Evolutionary conservation across 2,888 invertebrate genomes (phyloP), one percentile per base, ranked within the genome.

Genomic region (Brachypalpus laphriformis): DNA sequence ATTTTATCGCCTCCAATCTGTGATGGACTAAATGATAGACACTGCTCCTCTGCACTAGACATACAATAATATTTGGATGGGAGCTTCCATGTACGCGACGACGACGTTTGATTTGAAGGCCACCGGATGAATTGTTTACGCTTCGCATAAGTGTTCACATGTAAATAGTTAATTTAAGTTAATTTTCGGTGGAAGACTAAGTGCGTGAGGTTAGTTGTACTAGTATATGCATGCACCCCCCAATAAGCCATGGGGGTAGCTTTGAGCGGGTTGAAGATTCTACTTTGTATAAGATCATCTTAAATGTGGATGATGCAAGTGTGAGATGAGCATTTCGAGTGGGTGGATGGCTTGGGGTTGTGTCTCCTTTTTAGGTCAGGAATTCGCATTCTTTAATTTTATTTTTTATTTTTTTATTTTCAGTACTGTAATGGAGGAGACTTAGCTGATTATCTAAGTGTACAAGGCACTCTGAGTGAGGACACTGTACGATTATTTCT

Each of bases 381-480:
- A 71, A 71, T 70, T 75, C 54, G 61, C 75, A 81, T 75, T 70
- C 57, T 56, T 59, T 40, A 54, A 56, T 70, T 57, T 86, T 34
- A 76, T 86, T 74, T 86, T 61, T 82, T 76, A 66, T 68, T 8
- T 54, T 87, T 88, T 88, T 89, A 90, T 92, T 93, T 94, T 87
- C 93, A 98, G 96, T 99, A 98, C 93, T 99, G 99, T 93, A 99
- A 99, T 94, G 99, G 99, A 59, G 99, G 99, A 20, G 99, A 99
- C 93, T 93, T 99, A 92, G 98, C 99, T 18, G 99, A 99, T 93
- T 99, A 99, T 93, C 94, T 99, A 88, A 95, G 95, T 91, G 95
- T 95, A 57, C 98, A 98, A 93, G 97, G 98, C 78, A 98, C 98
- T 56, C 94, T 99, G 49, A 98, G 98, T 92, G 99, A 99, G 93